Conservation (phyloP, 2,888 invertebrate species). For the Gibbula magus region DNA sequence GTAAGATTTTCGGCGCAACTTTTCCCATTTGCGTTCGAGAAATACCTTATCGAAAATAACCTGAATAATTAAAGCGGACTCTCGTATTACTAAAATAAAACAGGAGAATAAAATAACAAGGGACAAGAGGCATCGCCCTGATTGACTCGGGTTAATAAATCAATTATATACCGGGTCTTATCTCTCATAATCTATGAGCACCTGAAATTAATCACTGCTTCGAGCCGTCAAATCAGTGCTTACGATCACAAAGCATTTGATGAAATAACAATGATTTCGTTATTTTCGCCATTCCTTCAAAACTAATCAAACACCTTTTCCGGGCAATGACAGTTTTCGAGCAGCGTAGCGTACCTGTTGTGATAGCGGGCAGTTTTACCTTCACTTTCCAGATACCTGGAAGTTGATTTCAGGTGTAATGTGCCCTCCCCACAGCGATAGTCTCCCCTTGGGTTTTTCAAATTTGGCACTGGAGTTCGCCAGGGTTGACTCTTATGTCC, state of each 20-base stretch:
- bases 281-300: constrained; percentile 5
- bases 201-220: background rate
- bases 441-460: no score
- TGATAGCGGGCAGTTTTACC: no score
- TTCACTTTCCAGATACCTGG: no score
- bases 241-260: constrained; percentile 4
- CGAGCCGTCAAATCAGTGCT: background rate
- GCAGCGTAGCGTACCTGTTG: background rate
- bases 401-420: no score
- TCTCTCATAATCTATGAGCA: background rate
- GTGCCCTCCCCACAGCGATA: no score
- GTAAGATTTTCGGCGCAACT: no score
- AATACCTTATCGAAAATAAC: background rate
- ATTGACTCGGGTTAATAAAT: constrained; percentile 6
- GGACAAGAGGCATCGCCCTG: background rate
- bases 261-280: constrained; percentile 13
- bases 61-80: background rate
- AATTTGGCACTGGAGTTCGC: no score
- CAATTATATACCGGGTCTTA: background rate
- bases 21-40: background rate
- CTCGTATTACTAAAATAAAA: constrained; percentile 4
- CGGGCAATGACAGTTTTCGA: constrained; percentile 1
- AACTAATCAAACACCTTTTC: background rate
- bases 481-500: no score
- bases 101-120: background rate